Percentiles rank a stretch among this genome's conserved stretches.
Conservation (phyloP, 2,113 vertebrate genomes). For the Neomonachus schauinslandi region DNA sequence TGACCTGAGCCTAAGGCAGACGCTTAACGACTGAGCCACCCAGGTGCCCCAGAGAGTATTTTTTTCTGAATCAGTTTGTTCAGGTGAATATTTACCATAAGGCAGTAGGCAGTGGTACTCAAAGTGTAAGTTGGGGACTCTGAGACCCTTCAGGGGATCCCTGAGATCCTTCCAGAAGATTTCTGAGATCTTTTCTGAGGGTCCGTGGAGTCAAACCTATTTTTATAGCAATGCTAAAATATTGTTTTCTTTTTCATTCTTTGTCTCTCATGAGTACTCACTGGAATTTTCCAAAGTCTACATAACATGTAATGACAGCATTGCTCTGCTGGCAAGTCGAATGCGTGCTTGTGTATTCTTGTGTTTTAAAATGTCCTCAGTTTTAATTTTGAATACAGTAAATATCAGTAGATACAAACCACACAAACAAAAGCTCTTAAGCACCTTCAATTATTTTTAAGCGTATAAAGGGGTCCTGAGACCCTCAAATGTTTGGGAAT, state of each 20-base stretch:
- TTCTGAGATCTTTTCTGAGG: not conserved
- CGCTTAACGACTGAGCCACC: no score
- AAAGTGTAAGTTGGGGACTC: not conserved
- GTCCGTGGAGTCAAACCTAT: not conserved
- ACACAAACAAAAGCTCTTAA: not conserved
- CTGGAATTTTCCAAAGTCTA: not conserved
- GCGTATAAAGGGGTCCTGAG: not conserved
- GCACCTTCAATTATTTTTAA: not conserved
- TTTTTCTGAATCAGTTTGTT: not conserved
- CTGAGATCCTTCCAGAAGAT: not conserved
- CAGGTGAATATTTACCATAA: not conserved
- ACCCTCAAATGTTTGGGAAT: not conserved
- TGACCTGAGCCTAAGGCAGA: no score
- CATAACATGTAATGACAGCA: not conserved
- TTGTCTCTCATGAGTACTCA: not conserved
- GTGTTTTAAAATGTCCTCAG: not conserved
- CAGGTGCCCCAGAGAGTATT: not conserved
- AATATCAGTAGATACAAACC: not conserved
- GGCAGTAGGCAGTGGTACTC: not conserved
- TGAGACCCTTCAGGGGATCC: not conserved
- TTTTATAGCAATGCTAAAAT: not conserved
- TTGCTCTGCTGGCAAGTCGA: not conserved
- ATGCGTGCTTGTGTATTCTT: not conserved
- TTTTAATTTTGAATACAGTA: constrained; percentile 12
- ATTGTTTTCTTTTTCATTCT: not conserved